phyloP scores from a whole-genome alignment of 2,888 invertebrate genomes.

The Stegana nigrithorax region DNA sequence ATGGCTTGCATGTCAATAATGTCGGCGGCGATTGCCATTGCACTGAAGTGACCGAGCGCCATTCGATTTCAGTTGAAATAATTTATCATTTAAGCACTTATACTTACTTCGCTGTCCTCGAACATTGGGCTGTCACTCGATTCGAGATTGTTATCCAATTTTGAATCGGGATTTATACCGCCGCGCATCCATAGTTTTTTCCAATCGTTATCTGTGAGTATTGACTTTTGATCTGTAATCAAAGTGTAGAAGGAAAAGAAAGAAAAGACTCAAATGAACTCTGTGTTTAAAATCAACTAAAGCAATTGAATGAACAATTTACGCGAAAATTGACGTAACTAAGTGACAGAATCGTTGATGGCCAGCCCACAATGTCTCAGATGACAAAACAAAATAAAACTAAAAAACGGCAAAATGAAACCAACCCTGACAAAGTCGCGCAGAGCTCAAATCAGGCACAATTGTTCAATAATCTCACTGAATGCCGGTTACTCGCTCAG shows the following conservation, averaged over 20 bases:
- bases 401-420: neutral
- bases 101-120: slow-evolving; percentile 69
- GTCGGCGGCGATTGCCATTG: too few species aligned
- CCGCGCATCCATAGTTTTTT: slow-evolving; percentile 69
- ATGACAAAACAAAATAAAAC: neutral
- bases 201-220: slow-evolving; percentile 69
- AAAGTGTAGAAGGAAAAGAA: slow-evolving; percentile 31
- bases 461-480: slow-evolving; percentile 1
- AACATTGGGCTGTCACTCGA: slow-evolving; percentile 69
- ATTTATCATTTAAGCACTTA: slow-evolving; percentile 33
- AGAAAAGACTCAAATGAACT: slow-evolving; percentile 21
- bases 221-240: slow-evolving; percentile 68
- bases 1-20: too few species aligned
- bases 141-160: slow-evolving; percentile 68
- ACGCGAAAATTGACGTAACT: slow-evolving; percentile 17
- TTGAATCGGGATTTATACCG: slow-evolving; percentile 67
- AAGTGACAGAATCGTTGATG: too few species aligned
- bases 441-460: slow-evolving; percentile 14
- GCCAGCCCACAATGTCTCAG: neutral
- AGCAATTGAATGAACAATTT: slow-evolving; percentile 11
- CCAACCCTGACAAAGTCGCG: neutral
- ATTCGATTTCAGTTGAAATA: slow-evolving; percentile 41
- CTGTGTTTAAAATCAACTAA: slow-evolving; percentile 18
- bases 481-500: too few species aligned
- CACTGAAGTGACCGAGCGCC: slow-evolving; percentile 22